Conservation (phyloP, 92 coral and sea anemone genomes). For the Scolanthus callimorphus region DNA sequence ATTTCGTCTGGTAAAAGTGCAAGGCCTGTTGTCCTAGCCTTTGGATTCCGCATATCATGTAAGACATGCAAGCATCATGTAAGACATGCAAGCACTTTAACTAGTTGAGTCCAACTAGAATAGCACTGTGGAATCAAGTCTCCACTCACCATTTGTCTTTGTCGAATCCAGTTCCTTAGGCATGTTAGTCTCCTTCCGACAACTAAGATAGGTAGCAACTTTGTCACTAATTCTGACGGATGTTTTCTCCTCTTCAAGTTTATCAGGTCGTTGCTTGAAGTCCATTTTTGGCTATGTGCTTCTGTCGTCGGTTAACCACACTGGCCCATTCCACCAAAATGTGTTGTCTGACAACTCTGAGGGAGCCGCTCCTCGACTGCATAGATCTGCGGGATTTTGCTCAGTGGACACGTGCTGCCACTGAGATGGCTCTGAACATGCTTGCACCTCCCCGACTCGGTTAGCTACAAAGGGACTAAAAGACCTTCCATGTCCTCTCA, state of each 20-base stretch:
- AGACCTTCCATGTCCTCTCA: constrained; percentile 35
- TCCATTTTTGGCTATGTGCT: constrained; percentile 18
- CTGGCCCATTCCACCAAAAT: constrained; percentile 49
- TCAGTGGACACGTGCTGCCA: constrained; percentile 55
- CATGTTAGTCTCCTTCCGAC: neutral
- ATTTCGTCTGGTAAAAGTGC: constrained; percentile 37
- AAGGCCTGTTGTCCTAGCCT: neutral
- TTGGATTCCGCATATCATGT: constrained; percentile 26
- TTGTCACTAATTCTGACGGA: neutral
- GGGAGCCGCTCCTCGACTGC: constrained; percentile 32
- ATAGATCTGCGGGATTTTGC: constrained; percentile 50
- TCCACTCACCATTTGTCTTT: constrained; percentile 28
- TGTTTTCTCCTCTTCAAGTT: constrained; percentile 2
- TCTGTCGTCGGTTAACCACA: constrained; percentile 12
- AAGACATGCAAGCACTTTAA: constrained; percentile 37
- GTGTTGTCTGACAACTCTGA: constrained; percentile 9
- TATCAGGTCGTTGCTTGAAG: neutral
- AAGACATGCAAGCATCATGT: constrained; percentile 19
- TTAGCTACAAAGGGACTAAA: constrained; percentile 54
- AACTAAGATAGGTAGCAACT: too few relatives aligned
- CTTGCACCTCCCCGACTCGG: constrained; percentile 56
- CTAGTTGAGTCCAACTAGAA: constrained; percentile 24
- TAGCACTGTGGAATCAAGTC: constrained; percentile 39
- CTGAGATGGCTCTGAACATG: constrained; percentile 29
- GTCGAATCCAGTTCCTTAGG: neutral